These are phyloP conservation scores for Desmodus rotundus DNA, from an alignment of 2,113 vertebrate species.

Conservation along the genomic window DNA sequence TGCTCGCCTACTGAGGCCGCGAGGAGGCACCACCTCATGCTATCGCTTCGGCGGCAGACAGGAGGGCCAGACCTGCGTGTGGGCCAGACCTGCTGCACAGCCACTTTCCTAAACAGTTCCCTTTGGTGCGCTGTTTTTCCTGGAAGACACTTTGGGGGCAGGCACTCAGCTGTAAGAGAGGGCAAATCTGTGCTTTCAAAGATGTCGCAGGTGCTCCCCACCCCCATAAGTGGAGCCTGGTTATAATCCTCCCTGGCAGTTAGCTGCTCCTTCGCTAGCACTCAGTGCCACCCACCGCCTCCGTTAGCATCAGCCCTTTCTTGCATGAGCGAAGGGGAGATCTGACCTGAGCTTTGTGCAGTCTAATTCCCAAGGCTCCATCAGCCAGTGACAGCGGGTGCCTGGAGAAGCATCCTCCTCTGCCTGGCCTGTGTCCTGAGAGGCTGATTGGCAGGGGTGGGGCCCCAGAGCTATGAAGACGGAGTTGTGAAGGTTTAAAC, in stretches of 20 bases:
- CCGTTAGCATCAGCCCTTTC: not conserved
- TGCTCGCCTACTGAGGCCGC: not conserved
- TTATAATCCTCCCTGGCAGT: not conserved
- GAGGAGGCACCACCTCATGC: no score
- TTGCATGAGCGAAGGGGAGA: not conserved
- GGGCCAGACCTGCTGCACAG: not conserved
- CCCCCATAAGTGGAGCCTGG: not conserved
- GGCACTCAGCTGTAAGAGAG: not conserved
- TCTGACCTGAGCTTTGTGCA: not conserved
- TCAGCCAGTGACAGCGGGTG: not conserved
- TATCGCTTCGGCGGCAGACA: not conserved
- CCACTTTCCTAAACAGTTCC: not conserved
- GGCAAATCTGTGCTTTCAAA: not conserved
- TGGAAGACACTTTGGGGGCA: not conserved
- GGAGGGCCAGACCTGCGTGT: not conserved
- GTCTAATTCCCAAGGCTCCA: not conserved
- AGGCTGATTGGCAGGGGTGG: not conserved
- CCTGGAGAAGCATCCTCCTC: not conserved
- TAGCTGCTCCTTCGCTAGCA: no score
- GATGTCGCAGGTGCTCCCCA: not conserved
- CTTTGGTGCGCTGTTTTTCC: not conserved
- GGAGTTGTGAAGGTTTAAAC: not conserved
- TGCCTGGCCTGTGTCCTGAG: not conserved
- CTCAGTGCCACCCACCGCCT: not conserved
- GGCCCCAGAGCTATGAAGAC: not conserved